phyloP scores from a whole-genome alignment of 2,888 invertebrate genomes.

The Drosophila kuntzei region DNA sequence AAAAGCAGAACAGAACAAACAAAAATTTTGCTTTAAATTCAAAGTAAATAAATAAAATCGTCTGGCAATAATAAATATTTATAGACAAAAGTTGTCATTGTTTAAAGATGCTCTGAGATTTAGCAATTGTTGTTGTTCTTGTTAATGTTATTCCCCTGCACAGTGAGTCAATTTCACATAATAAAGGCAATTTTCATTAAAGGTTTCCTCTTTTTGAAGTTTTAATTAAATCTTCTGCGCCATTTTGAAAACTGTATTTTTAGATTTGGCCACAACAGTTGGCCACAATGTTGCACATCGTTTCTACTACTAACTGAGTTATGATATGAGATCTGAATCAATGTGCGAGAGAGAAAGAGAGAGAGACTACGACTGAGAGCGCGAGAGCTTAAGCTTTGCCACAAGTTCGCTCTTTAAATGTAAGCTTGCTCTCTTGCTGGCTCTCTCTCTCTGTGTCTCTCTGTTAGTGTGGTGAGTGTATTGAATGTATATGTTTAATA shows the following conservation, averaged over 20 bases:
- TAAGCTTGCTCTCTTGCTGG: constrained; percentile 2
- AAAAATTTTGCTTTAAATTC: constrained; percentile 60
- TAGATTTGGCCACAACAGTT: constrained; percentile 2
- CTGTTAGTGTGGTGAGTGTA: constrained; percentile 7
- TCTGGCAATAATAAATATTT: constrained; percentile 65
- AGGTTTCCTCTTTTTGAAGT: constrained; percentile 12
- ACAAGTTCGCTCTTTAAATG: constrained; percentile 25
- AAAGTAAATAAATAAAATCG: constrained; percentile 66
- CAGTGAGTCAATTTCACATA: constrained; percentile 29
- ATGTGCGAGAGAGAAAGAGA: constrained; percentile 37
- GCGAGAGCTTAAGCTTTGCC: constrained; percentile 36
- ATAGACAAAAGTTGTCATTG: constrained; percentile 66
- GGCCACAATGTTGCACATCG: constrained; percentile 48
- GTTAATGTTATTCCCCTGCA: constrained; percentile 24
- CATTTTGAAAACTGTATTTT: constrained; percentile 37
- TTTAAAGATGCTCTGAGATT: constrained; percentile 62
- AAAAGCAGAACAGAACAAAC: constrained; percentile 39
- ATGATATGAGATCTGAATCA: constrained; percentile 50
- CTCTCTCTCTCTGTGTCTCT: constrained; percentile 15
- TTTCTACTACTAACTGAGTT: constrained; percentile 43
- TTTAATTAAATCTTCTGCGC: constrained; percentile 21
- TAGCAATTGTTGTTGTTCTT: constrained; percentile 26
- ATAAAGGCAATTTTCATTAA: background rate
- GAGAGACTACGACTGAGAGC: constrained; percentile 15
- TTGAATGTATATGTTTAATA: constrained; percentile 48